Conservation (phyloP, 2,797 vertebrate genomes). For the Poliocrania exsul region DNA sequence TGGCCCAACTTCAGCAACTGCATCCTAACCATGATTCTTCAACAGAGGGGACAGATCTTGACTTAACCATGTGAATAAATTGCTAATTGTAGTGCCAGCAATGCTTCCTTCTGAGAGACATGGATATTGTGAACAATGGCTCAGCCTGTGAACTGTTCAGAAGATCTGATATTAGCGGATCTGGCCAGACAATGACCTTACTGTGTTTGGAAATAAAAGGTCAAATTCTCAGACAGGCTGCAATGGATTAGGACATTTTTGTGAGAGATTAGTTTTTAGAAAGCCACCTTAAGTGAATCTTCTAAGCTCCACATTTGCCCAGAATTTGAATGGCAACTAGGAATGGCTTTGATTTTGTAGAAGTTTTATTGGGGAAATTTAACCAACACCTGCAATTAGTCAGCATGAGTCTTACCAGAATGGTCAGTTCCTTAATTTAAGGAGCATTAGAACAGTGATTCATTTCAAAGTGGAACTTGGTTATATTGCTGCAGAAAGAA, state of each 20-base stretch:
- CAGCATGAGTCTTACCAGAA: constrained; percentile 52
- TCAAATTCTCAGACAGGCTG: background rate
- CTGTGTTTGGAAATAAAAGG: background rate
- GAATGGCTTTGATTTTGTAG: constrained; percentile 25
- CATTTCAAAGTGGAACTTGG: constrained; percentile 63
- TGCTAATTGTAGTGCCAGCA: background rate
- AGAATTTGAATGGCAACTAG: constrained; percentile 27
- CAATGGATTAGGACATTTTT: background rate
- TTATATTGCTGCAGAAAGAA: constrained; percentile 51
- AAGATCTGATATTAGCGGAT: background rate
- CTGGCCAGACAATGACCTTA: background rate
- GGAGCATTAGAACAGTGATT: constrained; percentile 62
- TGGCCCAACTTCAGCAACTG: background rate
- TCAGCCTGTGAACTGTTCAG: background rate
- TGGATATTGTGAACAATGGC: background rate
- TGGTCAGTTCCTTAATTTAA: constrained; percentile 62
- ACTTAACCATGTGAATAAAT: background rate
- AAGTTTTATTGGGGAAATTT: constrained; percentile 44
- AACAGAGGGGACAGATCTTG: background rate
- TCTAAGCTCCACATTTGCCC: background rate
- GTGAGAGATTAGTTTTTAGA: background rate
- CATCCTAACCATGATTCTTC: background rate
- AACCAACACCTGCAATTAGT: constrained; percentile 58
- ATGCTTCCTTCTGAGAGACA: background rate
- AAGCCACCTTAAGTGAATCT: background rate